phyloP scores from a whole-genome alignment of 2,888 invertebrate species.

The Pteria penguin region DNA sequence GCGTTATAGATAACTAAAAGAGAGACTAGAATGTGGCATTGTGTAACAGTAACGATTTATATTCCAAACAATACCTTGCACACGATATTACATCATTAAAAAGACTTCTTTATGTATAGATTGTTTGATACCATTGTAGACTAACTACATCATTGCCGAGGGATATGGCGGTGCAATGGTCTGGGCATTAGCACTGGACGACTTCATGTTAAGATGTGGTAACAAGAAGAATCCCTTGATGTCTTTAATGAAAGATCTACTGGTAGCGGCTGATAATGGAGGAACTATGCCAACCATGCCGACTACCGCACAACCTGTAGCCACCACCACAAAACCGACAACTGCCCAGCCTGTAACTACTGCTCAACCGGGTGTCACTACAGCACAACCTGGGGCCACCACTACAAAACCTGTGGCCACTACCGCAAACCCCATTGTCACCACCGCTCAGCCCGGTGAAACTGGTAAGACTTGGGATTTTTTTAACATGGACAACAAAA shows the following conservation, averaged over 20 bases:
- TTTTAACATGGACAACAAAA: too few relatives aligned
- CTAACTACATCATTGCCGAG: slow-evolving; percentile 19
- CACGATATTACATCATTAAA: too few relatives aligned
- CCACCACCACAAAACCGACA: not conserved
- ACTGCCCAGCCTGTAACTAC: not conserved
- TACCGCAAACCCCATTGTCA: not conserved
- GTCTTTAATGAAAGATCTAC: slow-evolving; percentile 21
- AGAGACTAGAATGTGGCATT: too few relatives aligned
- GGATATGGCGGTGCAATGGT: slow-evolving; percentile 60
- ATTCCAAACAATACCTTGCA: too few relatives aligned
- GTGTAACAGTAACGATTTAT: too few relatives aligned
- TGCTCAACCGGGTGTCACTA: not conserved
- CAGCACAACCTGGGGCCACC: not conserved
- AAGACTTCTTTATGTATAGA: too few relatives aligned
- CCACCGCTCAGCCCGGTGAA: not conserved
- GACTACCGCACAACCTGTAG: slow-evolving; percentile 4
- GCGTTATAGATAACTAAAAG: too few relatives aligned
- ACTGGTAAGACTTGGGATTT: not conserved
- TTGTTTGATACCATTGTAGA: too few relatives aligned
- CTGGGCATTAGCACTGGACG: slow-evolving; percentile 55
- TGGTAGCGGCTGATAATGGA: slow-evolving; percentile 21
- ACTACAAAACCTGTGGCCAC: not conserved
- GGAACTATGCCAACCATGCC: not conserved
- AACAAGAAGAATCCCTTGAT: slow-evolving; percentile 44
- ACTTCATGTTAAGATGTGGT: slow-evolving; percentile 50